Conservation (phyloP, 2,888 invertebrate species). For the Meteorus colon region DNA sequence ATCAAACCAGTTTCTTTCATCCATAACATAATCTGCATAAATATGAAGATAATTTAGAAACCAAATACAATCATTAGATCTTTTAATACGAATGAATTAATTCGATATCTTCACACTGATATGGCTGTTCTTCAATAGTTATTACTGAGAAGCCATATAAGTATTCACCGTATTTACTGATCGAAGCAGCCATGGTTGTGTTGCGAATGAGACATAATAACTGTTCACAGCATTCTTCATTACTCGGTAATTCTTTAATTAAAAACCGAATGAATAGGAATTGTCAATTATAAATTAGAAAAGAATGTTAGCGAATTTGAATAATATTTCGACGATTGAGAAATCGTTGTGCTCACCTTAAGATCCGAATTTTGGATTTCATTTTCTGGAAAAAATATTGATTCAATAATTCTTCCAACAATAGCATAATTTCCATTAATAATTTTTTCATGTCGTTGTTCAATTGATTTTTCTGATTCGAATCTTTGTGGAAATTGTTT, state of each 20-base stretch:
- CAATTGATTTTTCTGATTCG: constrained; percentile 39
- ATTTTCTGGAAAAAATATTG: constrained; percentile 64
- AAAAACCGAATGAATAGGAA: neutral
- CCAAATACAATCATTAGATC: neutral
- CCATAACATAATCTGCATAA: constrained; percentile 59
- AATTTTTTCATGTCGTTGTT: constrained; percentile 54
- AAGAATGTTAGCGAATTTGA: neutral
- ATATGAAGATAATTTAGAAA: neutral
- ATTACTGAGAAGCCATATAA: neutral
- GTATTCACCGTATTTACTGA: constrained; percentile 60
- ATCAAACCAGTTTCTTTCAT: constrained; percentile 62
- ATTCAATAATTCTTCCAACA: constrained; percentile 59
- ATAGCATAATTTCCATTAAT: constrained; percentile 60
- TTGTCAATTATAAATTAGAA: neutral
- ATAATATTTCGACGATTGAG: neutral
- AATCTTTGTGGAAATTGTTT: constrained; percentile 55
- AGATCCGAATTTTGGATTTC: constrained; percentile 55
- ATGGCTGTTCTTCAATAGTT: neutral
- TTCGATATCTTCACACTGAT: neutral
- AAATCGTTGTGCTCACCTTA: constrained; percentile 51
- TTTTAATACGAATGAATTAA: neutral
- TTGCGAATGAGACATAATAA: constrained; percentile 61
- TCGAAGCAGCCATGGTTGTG: constrained; percentile 65
- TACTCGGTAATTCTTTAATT: constrained; percentile 59
- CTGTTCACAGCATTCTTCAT: constrained; percentile 60